These are phyloP conservation scores for Meriones psammophilus DNA, from an alignment of 2,797 vertebrate species.

Conservation along the genomic window DNA sequence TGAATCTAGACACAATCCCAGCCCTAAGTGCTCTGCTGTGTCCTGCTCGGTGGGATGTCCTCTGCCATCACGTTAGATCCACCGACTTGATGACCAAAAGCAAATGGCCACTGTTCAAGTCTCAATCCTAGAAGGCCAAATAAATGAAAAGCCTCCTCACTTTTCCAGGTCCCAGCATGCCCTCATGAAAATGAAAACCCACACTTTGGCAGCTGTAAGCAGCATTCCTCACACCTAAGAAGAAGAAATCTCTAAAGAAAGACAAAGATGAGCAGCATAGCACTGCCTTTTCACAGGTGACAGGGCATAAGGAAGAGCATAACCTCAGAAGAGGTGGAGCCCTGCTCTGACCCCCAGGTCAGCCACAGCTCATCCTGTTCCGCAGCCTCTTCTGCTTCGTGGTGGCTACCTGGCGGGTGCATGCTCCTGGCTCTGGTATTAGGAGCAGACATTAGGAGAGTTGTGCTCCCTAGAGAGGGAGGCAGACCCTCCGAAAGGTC, in stretches of 20 bases:
- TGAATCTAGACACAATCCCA: constrained; percentile 46
- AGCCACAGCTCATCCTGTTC: background rate
- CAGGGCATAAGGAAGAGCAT: background rate
- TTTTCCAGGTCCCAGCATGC: background rate
- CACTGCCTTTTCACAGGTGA: background rate
- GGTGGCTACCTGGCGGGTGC: background rate
- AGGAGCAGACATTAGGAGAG: background rate
- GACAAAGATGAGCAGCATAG: constrained; percentile 20
- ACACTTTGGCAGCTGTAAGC: background rate
- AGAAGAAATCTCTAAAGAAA: constrained; percentile 44
- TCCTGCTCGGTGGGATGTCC: background rate
- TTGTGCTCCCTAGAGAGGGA: background rate
- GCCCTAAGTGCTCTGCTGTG: constrained; percentile 21
- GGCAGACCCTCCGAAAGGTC: background rate
- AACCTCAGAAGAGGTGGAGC: background rate
- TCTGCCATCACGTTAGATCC: constrained; percentile 48
- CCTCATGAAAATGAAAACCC: constrained; percentile 27
- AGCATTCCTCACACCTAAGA: background rate
- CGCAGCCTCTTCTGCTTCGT: background rate
- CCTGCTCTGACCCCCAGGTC: background rate
- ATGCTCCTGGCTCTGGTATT: background rate
- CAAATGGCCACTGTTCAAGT: background rate
- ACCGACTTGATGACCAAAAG: background rate
- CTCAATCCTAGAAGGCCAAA: constrained; percentile 28
- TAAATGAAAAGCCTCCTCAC: constrained; percentile 38